phyloP scores from a whole-genome alignment of 2,888 invertebrate genomes.

The Prenolepis imparis region DNA sequence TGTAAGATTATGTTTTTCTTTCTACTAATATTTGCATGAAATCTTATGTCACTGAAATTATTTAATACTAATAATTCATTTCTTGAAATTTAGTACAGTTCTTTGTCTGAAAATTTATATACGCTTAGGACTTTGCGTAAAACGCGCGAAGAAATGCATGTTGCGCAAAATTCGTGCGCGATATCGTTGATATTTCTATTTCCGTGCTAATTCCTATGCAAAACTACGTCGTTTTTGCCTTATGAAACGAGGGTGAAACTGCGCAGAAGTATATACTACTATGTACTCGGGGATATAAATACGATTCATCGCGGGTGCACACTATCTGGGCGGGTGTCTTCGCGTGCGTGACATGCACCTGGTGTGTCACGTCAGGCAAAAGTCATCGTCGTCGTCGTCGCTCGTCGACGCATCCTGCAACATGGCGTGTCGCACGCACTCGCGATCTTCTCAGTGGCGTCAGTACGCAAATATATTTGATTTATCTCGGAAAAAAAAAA shows the following conservation, averaged over 20 bases:
- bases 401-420: constrained; percentile 47
- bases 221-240: constrained; percentile 29
- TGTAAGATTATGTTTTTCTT: neutral
- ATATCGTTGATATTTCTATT: constrained; percentile 42
- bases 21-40: neutral
- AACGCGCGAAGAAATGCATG: neutral
- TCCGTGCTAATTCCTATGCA: constrained; percentile 40
- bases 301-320: constrained; percentile 73
- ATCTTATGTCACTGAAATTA: neutral
- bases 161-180: neutral
- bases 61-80: constrained; percentile 6
- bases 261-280: constrained; percentile 14
- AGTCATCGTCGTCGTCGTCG: constrained; percentile 30
- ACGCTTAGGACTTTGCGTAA: neutral
- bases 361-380: constrained; percentile 73
- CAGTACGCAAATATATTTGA: neutral
- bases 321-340: constrained; percentile 73
- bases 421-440: constrained; percentile 58
- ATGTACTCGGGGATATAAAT: constrained; percentile 75
- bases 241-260: constrained; percentile 24
- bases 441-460: constrained; percentile 25
- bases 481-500: neutral
- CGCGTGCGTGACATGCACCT: constrained; percentile 78
- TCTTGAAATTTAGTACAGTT: neutral
- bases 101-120: neutral